phyloP scores from a whole-genome alignment of 2,888 invertebrate species.

The Plebejus melissa region DNA sequence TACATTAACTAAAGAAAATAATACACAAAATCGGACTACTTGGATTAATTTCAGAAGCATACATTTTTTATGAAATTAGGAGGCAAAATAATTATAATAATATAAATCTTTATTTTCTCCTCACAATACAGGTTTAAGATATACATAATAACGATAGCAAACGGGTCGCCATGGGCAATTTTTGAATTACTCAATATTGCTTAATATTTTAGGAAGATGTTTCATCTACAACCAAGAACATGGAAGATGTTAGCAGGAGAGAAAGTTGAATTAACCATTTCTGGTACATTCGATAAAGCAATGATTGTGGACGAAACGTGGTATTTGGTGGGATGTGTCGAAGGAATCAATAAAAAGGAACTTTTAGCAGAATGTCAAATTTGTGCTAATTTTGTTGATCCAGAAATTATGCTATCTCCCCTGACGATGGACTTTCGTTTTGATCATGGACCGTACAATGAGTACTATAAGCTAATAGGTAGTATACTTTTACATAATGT shows the following conservation, averaged over 20 bases:
- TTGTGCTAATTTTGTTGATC: constrained; percentile 78
- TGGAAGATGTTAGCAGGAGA: constrained; percentile 70
- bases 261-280: constrained; percentile 58
- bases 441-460: constrained; percentile 67
- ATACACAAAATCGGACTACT: too few species aligned
- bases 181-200: neutral
- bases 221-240: constrained; percentile 63
- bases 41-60: too few species aligned
- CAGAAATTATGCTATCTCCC: constrained; percentile 74
- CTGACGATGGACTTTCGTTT: constrained; percentile 68
- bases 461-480: constrained; percentile 70
- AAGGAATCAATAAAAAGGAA: constrained; percentile 74
- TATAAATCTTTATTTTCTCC: too few species aligned
- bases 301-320: constrained; percentile 73
- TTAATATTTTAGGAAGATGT: constrained; percentile 56
- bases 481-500: constrained; percentile 28
- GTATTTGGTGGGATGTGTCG: constrained; percentile 77
- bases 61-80: too few species aligned
- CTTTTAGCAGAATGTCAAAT: constrained; percentile 71
- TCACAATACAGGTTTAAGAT: too few species aligned
- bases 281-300: constrained; percentile 58
- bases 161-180: too few species aligned
- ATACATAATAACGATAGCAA: too few species aligned
- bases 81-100: too few species aligned
- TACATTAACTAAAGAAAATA: too few species aligned